Base-by-base conservation (phyloP, 2,113 vertebrate genomes). In the Myrmecobius fasciatus region DNA sequence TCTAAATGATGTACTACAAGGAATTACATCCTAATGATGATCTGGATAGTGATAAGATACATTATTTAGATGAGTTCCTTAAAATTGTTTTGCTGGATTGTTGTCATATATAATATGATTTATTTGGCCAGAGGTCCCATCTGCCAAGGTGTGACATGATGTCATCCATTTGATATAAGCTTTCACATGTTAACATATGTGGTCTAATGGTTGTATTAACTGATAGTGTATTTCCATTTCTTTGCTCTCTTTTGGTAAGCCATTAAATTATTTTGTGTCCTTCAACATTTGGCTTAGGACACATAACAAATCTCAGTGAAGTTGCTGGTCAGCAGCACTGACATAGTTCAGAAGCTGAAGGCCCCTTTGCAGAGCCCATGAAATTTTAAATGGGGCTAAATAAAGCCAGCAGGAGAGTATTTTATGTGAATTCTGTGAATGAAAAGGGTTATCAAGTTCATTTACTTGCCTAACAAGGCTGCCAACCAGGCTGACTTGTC, bases 391-490 rank as follows among this genome's bases (percentile, higher is more conserved):
- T 60, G 56, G 60, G 4, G 52, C 3, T 91, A 94, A 98, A 96
- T 96, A 96, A 97, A 97, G 49, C 67, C 97, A 94, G 4, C 60
- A 93, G 8, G 95, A 96, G 92, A 91, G 52, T 24, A 22, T 96
- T 97, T 97, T 96, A 95, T 53, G 92, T 94, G 92, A 92, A 96
- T 96, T 98, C 93, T 91, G 89, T 92, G 89, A 97, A 97, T 91
- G 93, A 9, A 95, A 91, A 95, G 43, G 49, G 94, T 98, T 98
- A 97, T 96, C 90, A 95, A 97, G 53, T 95, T 96, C 97, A 97
- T 96, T 98, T 95, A 96, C 93, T 60, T 56, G 89, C 92, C 51
- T 97, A 94, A 60, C 90, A 67, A 96, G 94, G 97, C 95, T 91
- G 26, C 89, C 36, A 97, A 54, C 8, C 94, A 93, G 96, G 95